Conservation (phyloP, 1,140 invertebrate species). For the Rhagoletis zephyria region DNA sequence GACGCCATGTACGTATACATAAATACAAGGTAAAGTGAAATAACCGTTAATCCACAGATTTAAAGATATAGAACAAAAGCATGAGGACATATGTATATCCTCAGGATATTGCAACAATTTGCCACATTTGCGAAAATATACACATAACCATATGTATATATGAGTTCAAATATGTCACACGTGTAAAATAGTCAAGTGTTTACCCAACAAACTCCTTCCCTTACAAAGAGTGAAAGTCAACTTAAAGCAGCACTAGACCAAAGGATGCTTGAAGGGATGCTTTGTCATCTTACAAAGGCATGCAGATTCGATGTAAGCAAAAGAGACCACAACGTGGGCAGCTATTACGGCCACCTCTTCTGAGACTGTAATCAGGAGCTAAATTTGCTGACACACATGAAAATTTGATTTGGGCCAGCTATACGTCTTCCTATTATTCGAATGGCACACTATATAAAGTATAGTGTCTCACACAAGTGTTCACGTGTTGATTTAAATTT, state of each 20-base stretch:
- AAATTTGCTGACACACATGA: not conserved
- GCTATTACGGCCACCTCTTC: not conserved
- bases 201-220: not conserved
- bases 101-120: constrained; percentile 33
- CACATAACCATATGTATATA: not conserved
- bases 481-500: no score
- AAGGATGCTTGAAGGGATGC: not conserved
- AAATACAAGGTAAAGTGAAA: not conserved
- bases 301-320: not conserved
- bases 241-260: not conserved
- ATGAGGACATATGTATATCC: constrained; percentile 18
- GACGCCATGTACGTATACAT: no score
- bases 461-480: no score
- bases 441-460: no score
- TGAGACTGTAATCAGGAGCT: not conserved
- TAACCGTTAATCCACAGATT: not conserved
- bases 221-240: not conserved
- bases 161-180: not conserved
- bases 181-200: constrained; percentile 34
- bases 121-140: constrained; percentile 27
- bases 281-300: not conserved
- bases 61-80: not conserved
- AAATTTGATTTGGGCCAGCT: not conserved
- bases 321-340: constrained; percentile 1
- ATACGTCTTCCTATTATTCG: no score